Evolutionary conservation across 1,140 invertebrate genomes (phyloP).

Genomic region (Trichonephila clavipes): DNA sequence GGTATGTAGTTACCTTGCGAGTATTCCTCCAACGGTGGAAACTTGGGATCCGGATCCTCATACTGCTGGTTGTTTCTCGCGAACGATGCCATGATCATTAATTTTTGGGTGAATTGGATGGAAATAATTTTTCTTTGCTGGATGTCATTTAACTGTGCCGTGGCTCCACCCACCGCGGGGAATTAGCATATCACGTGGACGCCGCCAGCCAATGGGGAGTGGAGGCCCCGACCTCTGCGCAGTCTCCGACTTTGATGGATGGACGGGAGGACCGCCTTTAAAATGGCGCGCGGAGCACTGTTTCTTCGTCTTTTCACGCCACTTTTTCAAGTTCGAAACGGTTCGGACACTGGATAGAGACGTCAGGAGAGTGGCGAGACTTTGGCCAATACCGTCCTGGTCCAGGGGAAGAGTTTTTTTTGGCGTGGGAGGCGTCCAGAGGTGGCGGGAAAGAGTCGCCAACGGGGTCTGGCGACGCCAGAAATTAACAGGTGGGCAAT

Average conservation of each 20-base stretch:
- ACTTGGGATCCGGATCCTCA: constrained; percentile 88
- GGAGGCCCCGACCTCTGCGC: constrained; percentile 62
- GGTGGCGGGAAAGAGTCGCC: not conserved
- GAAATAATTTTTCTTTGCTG: constrained; percentile 82
- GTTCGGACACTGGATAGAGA: constrained; percentile 51
- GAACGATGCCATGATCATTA: constrained; percentile 92
- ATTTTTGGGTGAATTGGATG: constrained; percentile 83
- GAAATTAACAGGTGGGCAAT: constrained; percentile 76
- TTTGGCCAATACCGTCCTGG: not conserved
- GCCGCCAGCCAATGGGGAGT: constrained; percentile 81
- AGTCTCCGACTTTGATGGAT: constrained; percentile 69
- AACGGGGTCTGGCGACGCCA: constrained; percentile 30
- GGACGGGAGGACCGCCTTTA: constrained; percentile 37
- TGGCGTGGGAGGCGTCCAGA: constrained; percentile 7
- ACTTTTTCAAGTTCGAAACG: constrained; percentile 7
- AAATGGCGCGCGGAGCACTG: constrained; percentile 48
- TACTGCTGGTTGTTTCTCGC: constrained; percentile 87
- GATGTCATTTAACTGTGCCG: constrained; percentile 79
- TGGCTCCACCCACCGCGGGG: constrained; percentile 82
- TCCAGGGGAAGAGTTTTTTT: not conserved
- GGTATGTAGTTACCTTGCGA: constrained; percentile 91
- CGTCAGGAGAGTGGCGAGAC: not conserved
- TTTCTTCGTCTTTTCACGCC: constrained; percentile 4
- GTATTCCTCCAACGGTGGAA: constrained; percentile 93
- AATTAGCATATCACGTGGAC: constrained; percentile 85